Conservation (phyloP, 2,113 vertebrate species). For the Megaleporinus macrocephalus region DNA sequence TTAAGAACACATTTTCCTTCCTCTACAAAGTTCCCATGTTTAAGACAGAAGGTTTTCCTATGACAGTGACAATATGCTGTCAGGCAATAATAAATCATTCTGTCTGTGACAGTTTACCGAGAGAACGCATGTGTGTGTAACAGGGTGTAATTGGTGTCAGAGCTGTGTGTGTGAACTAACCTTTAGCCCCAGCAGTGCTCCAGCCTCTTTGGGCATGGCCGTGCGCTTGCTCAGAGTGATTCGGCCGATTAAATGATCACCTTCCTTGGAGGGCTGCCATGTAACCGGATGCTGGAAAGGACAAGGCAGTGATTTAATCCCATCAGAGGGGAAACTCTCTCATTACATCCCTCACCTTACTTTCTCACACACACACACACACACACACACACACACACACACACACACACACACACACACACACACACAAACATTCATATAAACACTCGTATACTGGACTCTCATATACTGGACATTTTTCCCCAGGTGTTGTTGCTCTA, state of each 20-base stretch:
- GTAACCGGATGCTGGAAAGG: constrained; percentile 91
- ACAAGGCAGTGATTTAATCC: constrained; percentile 57
- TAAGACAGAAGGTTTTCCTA: neutral
- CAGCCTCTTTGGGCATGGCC: constrained; percentile 97
- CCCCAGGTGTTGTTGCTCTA: no score
- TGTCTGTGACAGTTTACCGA: neutral
- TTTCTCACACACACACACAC: neutral
- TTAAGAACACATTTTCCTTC: neutral
- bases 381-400: neutral
- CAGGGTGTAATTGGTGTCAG: constrained; percentile 9
- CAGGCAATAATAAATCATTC: neutral
- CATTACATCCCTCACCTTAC: constrained; percentile 42
- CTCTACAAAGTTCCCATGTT: neutral
- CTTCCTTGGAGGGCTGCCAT: constrained; percentile 99
- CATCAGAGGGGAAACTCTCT: constrained; percentile 42
- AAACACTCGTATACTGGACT: no score
- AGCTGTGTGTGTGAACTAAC: constrained; percentile 72
- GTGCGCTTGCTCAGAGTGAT: constrained; percentile 97
- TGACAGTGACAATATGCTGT: neutral
- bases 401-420: no score
- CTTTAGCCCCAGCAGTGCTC: constrained; percentile 93
- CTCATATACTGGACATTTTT: no score
- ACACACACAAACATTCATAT: no score
- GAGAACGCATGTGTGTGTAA: constrained; percentile 10
- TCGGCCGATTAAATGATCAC: constrained; percentile 95